A percentile compares a stretch with the other conserved stretches of the same genome.
phyloP scores from a whole-genome alignment of 23 tunicate genomes.

The Trididemnum clinides region DNA sequence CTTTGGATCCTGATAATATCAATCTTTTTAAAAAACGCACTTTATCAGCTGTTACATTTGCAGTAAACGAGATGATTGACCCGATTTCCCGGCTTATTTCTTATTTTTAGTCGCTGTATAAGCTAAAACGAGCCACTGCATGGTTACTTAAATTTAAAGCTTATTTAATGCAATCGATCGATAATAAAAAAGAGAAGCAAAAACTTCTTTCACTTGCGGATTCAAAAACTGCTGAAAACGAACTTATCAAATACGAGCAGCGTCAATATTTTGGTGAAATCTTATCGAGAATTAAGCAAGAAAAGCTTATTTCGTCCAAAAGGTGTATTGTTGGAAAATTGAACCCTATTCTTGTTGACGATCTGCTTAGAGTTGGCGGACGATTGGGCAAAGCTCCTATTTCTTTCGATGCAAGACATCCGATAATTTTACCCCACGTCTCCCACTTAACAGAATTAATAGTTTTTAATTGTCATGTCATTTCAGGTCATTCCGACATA shows the following conservation, averaged over 20 bases:
- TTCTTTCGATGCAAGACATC: neutral
- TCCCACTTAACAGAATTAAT: slow-evolving; percentile 5
- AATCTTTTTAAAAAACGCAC: neutral
- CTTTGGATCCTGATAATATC: neutral
- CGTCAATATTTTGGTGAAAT: neutral
- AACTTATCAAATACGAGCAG: slow-evolving; percentile 19
- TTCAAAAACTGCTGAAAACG: neutral
- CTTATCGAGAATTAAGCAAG: neutral
- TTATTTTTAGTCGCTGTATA: neutral
- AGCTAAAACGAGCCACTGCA: neutral
- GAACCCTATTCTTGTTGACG: neutral
- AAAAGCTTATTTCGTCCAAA: neutral
- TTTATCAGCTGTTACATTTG: neutral
- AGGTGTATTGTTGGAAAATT: neutral
- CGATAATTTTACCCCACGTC: neutral
- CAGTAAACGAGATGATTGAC: neutral
- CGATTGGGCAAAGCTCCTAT: slow-evolving; percentile 2
- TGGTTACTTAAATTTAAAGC: slow-evolving; percentile 1
- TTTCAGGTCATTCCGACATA: neutral
- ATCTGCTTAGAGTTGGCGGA: neutral
- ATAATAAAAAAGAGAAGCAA: no score
- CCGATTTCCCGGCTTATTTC: neutral
- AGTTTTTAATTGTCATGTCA: neutral
- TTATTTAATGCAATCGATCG: neutral
- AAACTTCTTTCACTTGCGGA: neutral